A percentile compares a stretch with the other conserved stretches of the same genome.
Evolutionary conservation across 2,888 invertebrate species (phyloP).

Genomic region (Drymonia ruficornis): DNA sequence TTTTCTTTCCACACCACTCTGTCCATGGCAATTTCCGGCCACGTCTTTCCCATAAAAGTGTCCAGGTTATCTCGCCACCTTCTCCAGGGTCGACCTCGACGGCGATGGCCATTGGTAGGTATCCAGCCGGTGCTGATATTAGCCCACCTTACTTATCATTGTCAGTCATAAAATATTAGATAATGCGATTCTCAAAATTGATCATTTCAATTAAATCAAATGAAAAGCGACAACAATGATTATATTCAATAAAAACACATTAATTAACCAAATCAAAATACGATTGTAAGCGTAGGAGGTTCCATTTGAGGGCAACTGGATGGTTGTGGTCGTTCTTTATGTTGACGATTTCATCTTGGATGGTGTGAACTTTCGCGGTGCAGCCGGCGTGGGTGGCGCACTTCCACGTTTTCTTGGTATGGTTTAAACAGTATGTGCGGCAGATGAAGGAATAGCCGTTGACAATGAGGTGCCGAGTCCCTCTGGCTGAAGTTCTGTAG

Average conservation of each 20-base stretch:
- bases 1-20: no score
- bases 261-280: constrained; percentile 19
- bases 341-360: constrained; percentile 56
- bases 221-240: not conserved
- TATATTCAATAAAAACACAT: constrained; percentile 8
- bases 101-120: no score
- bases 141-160: no score
- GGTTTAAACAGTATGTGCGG: constrained; percentile 59
- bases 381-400: constrained; percentile 63
- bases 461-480: constrained; percentile 60
- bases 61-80: no score
- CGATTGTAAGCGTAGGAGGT: constrained; percentile 28
- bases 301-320: constrained; percentile 29
- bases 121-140: no score
- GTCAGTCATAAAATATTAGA: no score
- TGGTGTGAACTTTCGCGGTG: constrained; percentile 64
- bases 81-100: no score
- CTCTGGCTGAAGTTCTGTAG: constrained; percentile 62
- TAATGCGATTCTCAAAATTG: no score
- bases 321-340: constrained; percentile 61
- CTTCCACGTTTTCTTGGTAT: constrained; percentile 64
- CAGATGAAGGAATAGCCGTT: constrained; percentile 66
- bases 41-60: no score
- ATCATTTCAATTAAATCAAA: no score
- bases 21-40: no score